Evolutionary conservation across 2,797 vertebrate genomes (phyloP), one percentile per base, ranked within the genome.

Genomic region (Cyclura pinguis): DNA sequence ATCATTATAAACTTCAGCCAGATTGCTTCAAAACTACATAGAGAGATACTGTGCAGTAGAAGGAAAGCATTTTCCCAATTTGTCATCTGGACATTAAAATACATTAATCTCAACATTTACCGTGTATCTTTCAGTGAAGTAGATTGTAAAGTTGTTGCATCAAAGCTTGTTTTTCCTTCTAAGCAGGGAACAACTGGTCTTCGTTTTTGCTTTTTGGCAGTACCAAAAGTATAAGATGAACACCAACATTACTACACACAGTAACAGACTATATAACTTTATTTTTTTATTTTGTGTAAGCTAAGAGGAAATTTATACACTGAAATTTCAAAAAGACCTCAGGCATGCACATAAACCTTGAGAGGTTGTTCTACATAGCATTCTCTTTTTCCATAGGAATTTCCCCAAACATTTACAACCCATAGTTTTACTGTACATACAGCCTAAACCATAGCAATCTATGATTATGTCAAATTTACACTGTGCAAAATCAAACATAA

Each of bases 251-350:
- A 55, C 38, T 64, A 91, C 83, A 93, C 96, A 93, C 92, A 92
- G 78, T 96, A 0, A 42, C 85, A 95, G 91, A 86, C 88, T 93
- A 86, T 69, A 94, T 92, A 98, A 97, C 97, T 98, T 98, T 99
- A 99, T 98, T 99, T 98, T 99, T 98, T 99, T 99, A 99, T 98
- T 98, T 98, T 98, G 98, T 99, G 98, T 99, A 98, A 98, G 98
- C 98, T 99, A 99, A 99, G 98, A 99, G 98, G 98, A 98, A 98
- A 99, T 99, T 98, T 99, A 99, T 98, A 99, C 98, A 98, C 98
- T 97, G 97, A 97, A 97, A 98, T 98, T 97, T 98, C 96, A 98
- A 97, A 91, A 98, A 98, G 98, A 98, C 98, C 97, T 98, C 96
- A 96, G 98, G 97, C 98, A 99, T 99, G 98, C 98, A 98, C 96